Evolutionary conservation across 2,888 invertebrate genomes (phyloP).

Genomic region (Caenorhabditis sp.): DNA sequence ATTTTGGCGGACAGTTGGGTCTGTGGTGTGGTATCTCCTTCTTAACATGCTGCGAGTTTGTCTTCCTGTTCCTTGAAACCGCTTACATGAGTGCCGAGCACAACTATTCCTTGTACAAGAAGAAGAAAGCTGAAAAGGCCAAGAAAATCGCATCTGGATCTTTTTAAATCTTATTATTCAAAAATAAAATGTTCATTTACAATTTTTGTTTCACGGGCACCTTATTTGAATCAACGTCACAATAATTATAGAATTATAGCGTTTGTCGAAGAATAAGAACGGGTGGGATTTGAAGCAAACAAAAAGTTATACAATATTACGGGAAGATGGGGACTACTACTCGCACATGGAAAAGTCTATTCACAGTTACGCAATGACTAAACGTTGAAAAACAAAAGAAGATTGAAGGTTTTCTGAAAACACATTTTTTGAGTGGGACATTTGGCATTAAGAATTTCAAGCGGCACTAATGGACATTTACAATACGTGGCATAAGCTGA

Average conservation of each 20-base stretch:
- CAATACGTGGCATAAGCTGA: slow-evolving; percentile 33
- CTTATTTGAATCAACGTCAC: neutral
- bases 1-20: slow-evolving; percentile 82
- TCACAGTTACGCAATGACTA: slow-evolving; percentile 34
- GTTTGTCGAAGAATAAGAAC: neutral
- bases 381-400: neutral
- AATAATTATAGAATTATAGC: neutral
- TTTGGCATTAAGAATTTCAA: slow-evolving; percentile 17
- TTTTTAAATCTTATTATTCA: slow-evolving; percentile 21
- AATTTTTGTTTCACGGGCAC: neutral
- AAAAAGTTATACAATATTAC: neutral
- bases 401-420: neutral
- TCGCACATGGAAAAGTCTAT: slow-evolving; percentile 40
- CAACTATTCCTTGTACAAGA: slow-evolving; percentile 75
- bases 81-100: slow-evolving; percentile 80
- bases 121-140: slow-evolving; percentile 77
- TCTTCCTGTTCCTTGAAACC: slow-evolving; percentile 77
- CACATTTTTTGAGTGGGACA: neutral
- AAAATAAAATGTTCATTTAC: slow-evolving; percentile 31
- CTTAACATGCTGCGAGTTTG: slow-evolving; percentile 81
- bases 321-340: slow-evolving; percentile 10
- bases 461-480: slow-evolving; percentile 18
- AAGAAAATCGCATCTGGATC: slow-evolving; percentile 64
- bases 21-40: slow-evolving; percentile 81
- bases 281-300: neutral